Percentiles rank a stretch among this genome's conserved stretches.
phyloP scores from a whole-genome alignment of 2,113 vertebrate species.

The Apteryx mantelli region DNA sequence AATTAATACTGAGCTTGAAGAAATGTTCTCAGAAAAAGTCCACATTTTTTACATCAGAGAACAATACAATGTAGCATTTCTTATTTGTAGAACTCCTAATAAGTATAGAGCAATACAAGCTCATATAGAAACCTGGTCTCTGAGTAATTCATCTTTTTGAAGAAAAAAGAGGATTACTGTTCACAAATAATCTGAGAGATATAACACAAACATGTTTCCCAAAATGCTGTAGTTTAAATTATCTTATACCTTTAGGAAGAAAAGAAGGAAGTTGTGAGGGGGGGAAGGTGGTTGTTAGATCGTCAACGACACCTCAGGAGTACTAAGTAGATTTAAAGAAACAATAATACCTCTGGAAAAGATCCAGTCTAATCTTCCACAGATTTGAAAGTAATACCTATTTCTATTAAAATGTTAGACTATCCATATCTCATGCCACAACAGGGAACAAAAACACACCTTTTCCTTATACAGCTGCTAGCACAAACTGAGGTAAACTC shows the following conservation, averaged over 20 bases:
- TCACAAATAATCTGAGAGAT: background rate
- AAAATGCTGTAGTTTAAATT: background rate
- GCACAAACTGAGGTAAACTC: background rate
- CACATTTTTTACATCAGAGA: background rate
- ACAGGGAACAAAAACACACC: background rate
- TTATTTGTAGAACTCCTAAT: background rate
- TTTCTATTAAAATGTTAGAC: background rate
- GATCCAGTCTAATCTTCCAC: background rate
- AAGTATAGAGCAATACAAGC: background rate
- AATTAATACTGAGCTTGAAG: background rate
- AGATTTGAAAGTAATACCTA: background rate
- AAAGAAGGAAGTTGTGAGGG: background rate
- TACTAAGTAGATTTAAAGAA: background rate
- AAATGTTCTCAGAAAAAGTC: background rate
- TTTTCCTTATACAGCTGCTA: background rate
- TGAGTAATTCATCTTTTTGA: background rate
- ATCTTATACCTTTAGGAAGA: background rate
- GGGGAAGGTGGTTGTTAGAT: background rate
- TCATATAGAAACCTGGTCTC: background rate
- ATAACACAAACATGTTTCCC: background rate
- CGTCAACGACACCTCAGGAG: background rate
- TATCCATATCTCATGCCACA: background rate
- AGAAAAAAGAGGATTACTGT: background rate
- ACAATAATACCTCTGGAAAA: background rate
- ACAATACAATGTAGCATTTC: background rate